Evolutionary conservation across 64 coral and sea anemone species (phyloP), one percentile per base, ranked within the genome.

Genomic region (Acropora yongei): DNA sequence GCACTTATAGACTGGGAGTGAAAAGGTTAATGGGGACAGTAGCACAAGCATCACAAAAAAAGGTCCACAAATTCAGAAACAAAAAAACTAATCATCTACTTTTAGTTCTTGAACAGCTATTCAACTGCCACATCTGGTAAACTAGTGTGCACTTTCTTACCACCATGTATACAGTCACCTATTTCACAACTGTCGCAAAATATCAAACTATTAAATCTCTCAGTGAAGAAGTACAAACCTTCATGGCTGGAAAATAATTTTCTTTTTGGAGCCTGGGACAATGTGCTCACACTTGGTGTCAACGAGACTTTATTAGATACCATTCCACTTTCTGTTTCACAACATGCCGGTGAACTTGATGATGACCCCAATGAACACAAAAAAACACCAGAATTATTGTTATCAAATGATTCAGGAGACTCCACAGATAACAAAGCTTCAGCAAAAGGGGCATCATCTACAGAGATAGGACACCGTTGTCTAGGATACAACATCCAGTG

Each of bases 311-410:
- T 44, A 72, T 46, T 46, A 11, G 44, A 49, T 30, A 18, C 68
- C 1, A 2, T 85, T 71, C 63, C 17, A 49, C 0, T 49, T 71
- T 18, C 16, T 71, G 5, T 5, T 55, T 85, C 82, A 71, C 39
- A n/a, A 8, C 41, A 44, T 60, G 57, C 65, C 65, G 67, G 45
- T 83, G 80, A 83, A 83, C 80, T 68, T 55, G 78, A 55, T 8
- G 58, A 47, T 69, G 82, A 85, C 4, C 7, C 5, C 3, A 18
- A 45, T 72, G 65, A 85, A 2, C 44, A 2, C 8, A 20, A 17
- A 8, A 85, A 85, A 11, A 85, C 41, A 11, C 63, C 65, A 20
- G 63, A 72, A 14, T 85, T 12, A 3, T 44, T 30, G 30, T 30
- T 4, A 63, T 40, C 39, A 45, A 16, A 61, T 44, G 53, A 82